phyloP scores from a whole-genome alignment of 2,113 vertebrate genomes.

The Asarcornis scutulata region DNA sequence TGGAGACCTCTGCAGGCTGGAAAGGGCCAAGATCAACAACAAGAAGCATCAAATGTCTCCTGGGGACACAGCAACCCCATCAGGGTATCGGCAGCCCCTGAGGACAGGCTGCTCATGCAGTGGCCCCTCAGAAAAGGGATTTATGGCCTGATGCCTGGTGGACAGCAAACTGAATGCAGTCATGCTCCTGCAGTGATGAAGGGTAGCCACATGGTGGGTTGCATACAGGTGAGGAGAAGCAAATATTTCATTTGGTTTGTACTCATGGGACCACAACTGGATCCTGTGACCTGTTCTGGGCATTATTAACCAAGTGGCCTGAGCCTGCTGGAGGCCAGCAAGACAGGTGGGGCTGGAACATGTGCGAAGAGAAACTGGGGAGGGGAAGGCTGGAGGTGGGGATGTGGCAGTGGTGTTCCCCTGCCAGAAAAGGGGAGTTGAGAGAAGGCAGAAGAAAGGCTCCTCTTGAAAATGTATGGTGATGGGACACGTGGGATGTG shows the following conservation, averaged over 20 bases:
- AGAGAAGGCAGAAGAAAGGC: not conserved
- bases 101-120: not conserved
- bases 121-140: not conserved
- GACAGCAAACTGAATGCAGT: not conserved
- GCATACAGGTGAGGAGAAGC: not conserved
- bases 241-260: not conserved
- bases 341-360: not conserved
- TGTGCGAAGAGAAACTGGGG: not conserved
- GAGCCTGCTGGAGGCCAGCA: not conserved
- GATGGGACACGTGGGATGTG: too few relatives aligned
- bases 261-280: not conserved
- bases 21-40: not conserved
- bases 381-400: not conserved
- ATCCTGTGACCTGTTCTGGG: not conserved
- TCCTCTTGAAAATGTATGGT: not conserved
- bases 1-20: not conserved
- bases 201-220: not conserved
- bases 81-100: not conserved
- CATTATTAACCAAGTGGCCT: not conserved
- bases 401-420: not conserved
- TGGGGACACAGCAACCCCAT: too few relatives aligned
- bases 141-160: too few relatives aligned
- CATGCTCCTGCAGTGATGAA: not conserved
- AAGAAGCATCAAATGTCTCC: not conserved
- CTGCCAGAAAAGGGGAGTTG: not conserved